Percentiles rank a stretch among this genome's conserved stretches.
phyloP scores from a whole-genome alignment of 2,113 vertebrate species.

The Thinocorus orbignyianus region DNA sequence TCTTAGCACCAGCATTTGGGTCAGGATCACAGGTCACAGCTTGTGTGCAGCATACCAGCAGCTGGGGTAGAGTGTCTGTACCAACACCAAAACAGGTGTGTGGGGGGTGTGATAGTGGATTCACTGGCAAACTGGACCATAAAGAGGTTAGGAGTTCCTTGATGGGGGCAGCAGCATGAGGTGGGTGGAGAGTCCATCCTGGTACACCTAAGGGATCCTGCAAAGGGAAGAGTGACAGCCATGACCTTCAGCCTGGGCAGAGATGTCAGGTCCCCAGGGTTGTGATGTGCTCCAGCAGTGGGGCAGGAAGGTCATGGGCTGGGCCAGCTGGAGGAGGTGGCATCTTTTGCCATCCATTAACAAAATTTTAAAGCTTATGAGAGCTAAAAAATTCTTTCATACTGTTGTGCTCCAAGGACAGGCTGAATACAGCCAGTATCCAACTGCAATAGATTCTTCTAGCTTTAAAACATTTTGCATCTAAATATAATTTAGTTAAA shows the following conservation, averaged over 20 bases:
- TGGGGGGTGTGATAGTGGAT: not conserved
- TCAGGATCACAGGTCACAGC: fast-evolving
- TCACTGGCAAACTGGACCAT: not conserved
- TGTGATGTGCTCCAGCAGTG: fast-evolving
- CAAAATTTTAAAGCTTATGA: not conserved
- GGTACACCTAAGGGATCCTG: not conserved
- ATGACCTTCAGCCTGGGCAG: fast-evolving
- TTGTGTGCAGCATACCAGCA: fast-evolving
- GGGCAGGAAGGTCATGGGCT: not conserved
- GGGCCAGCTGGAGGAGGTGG: fast-evolving
- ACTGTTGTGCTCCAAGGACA: not conserved
- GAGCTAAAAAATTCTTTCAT: not conserved
- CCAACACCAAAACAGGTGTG: not conserved
- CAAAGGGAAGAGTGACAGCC: not conserved
- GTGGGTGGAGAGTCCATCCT: fast-evolving
- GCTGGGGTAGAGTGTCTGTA: not conserved
- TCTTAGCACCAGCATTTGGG: not conserved
- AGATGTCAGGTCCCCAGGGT: fast-evolving
- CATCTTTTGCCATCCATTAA: not conserved
- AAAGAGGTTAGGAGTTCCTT: fast-evolving
- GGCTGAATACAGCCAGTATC: not conserved
- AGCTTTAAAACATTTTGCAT: not conserved
- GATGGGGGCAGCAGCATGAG: not conserved
- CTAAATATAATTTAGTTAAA: not conserved
- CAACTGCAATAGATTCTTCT: not conserved